phyloP scores from a whole-genome alignment of 2,888 invertebrate species.

The Apamea monoglypha region DNA sequence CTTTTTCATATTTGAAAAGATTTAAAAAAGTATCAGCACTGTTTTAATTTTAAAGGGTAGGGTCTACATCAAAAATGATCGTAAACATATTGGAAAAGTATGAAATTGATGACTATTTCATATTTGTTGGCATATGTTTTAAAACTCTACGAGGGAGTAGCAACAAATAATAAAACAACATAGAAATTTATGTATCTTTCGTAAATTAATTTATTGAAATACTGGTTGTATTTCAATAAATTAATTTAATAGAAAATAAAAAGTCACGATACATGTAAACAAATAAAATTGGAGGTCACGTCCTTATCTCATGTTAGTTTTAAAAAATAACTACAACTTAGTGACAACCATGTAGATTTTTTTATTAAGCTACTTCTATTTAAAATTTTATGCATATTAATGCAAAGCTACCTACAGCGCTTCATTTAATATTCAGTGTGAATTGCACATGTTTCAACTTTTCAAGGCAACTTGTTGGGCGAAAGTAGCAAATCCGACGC shows the following conservation, averaged over 20 bases:
- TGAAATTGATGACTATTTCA: background rate
- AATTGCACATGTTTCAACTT: constrained; percentile 64
- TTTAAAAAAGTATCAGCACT: background rate
- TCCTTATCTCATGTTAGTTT: constrained; percentile 20
- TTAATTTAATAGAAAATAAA: constrained; percentile 10
- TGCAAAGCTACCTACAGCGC: constrained; percentile 46
- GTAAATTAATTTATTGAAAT: background rate
- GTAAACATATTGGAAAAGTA: background rate
- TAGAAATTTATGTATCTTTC: background rate
- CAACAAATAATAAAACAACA: background rate
- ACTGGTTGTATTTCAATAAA: too few relatives aligned
- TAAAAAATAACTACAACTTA: constrained; percentile 11
- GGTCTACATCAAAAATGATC: background rate
- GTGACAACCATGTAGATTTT: constrained; percentile 17
- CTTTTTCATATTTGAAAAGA: background rate
- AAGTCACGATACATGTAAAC: background rate
- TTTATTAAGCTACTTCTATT: constrained; percentile 27
- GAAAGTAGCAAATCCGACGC: constrained; percentile 48
- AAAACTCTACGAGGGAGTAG: background rate
- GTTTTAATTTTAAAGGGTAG: background rate
- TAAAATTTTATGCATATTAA: constrained; percentile 51
- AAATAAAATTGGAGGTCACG: constrained; percentile 15
- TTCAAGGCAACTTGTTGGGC: constrained; percentile 54
- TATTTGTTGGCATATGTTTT: background rate
- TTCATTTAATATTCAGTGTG: constrained; percentile 69